A percentile compares a stretch with the other conserved stretches of the same genome.
These are phyloP conservation scores for Pluvialis apricaria DNA, from an alignment of 2,113 vertebrate genomes.

Conservation along the genomic window DNA sequence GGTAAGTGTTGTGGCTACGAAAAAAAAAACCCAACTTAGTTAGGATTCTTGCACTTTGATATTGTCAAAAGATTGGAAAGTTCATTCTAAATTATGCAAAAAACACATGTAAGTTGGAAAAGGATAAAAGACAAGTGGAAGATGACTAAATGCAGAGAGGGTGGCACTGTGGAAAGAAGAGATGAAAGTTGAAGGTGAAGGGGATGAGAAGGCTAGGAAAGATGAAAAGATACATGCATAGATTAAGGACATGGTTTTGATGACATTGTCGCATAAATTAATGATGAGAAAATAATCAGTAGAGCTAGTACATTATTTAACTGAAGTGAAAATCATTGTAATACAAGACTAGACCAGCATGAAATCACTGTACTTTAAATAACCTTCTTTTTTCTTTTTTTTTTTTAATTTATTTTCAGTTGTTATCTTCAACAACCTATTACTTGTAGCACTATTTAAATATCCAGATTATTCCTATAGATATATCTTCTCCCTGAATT, in stretches of 20 bases:
- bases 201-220: neutral
- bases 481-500: neutral
- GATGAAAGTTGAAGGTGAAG: neutral
- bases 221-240: neutral
- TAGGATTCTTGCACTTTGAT: neutral
- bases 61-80: neutral
- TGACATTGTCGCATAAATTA: neutral
- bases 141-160: neutral
- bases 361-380: neutral
- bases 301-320: neutral
- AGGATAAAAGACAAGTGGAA: neutral
- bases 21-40: neutral
- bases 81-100: neutral
- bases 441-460: neutral
- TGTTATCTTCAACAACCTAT: neutral
- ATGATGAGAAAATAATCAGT: neutral
- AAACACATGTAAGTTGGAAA: neutral
- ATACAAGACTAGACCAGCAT: neutral
- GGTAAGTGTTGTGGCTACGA: neutral
- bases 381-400: neutral
- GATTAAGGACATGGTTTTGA: neutral
- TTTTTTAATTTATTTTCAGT: neutral
- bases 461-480: neutral
- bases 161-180: neutral
- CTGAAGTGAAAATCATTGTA: neutral